Evolutionary conservation across 2,113 vertebrate species (phyloP).

Genomic region (Centropristis striata): DNA sequence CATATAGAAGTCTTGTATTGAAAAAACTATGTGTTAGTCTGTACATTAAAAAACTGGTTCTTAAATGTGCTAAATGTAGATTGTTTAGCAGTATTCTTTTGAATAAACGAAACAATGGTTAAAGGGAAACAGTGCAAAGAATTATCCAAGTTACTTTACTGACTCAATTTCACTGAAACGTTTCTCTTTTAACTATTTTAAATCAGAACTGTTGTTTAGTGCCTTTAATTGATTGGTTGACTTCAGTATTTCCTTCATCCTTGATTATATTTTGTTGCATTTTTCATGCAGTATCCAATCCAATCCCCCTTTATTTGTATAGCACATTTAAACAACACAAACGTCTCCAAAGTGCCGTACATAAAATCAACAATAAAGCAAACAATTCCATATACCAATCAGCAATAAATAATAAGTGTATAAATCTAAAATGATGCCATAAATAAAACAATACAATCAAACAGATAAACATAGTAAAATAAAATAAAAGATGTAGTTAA

Average conservation of each 20-base stretch:
- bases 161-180: background rate
- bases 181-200: background rate
- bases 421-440: too few relatives aligned
- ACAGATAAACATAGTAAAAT: too few relatives aligned
- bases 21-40: background rate
- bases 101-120: background rate
- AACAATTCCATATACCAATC: too few relatives aligned
- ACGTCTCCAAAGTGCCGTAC: too few relatives aligned
- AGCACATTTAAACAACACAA: too few relatives aligned
- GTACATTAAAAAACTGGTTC: background rate
- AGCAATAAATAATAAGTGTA: too few relatives aligned
- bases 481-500: too few relatives aligned
- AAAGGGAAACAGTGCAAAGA: background rate
- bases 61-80: background rate
- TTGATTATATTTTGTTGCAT: background rate
- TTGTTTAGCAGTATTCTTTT: background rate
- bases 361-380: too few relatives aligned
- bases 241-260: background rate
- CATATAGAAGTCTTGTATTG: background rate
- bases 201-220: background rate
- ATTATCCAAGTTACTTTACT: background rate
- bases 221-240: too few relatives aligned
- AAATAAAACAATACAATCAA: too few relatives aligned
- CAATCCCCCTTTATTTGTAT: too few relatives aligned
- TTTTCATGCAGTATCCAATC: too few relatives aligned